Evolutionary conservation across 35 echinoderm and acorn worm genomes (phyloP).

Genomic region (Acanthaster planci): DNA sequence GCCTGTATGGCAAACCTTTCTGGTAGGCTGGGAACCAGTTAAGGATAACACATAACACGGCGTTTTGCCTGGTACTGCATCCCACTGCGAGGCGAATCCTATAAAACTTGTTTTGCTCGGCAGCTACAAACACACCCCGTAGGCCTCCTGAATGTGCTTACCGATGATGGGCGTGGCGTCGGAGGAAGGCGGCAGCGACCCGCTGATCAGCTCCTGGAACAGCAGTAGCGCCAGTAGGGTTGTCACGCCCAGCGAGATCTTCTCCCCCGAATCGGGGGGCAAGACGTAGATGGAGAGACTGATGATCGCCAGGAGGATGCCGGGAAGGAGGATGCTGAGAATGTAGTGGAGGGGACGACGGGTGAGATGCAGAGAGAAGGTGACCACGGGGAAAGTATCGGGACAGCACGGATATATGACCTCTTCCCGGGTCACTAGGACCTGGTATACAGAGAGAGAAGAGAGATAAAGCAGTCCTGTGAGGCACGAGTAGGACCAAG

Average conservation of each 20-base stretch:
- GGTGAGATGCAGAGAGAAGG: not conserved
- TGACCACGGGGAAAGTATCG: not conserved
- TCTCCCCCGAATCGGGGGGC: conserved; percentile 65
- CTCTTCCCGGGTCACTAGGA: not conserved
- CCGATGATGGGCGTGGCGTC: conserved; percentile 57
- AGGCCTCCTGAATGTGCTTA: too few species aligned
- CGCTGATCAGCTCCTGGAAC: conserved; percentile 62
- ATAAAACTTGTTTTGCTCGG: too few species aligned
- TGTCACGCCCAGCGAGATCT: conserved; percentile 56
- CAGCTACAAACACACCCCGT: too few species aligned
- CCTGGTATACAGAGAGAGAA: not conserved
- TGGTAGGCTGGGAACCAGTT: too few species aligned
- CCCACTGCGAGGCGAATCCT: too few species aligned
- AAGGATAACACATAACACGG: too few species aligned
- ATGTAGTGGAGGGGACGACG: conserved; percentile 46
- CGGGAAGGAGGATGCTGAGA: conserved; percentile 49
- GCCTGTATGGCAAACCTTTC: too few species aligned
- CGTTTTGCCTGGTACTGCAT: too few species aligned
- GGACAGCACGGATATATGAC: conserved; percentile 2
- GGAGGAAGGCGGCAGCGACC: conserved; percentile 42
- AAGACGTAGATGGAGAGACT: conserved; percentile 55
- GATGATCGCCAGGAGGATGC: conserved; percentile 37
- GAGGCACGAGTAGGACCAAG: not conserved
- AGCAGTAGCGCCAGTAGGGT: conserved; percentile 61
- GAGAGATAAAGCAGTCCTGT: not conserved